Evolutionary conservation across 1,140 invertebrate species (phyloP), one percentile per base, ranked within the genome.

Genomic region (Macrocentrus cingulum): DNA sequence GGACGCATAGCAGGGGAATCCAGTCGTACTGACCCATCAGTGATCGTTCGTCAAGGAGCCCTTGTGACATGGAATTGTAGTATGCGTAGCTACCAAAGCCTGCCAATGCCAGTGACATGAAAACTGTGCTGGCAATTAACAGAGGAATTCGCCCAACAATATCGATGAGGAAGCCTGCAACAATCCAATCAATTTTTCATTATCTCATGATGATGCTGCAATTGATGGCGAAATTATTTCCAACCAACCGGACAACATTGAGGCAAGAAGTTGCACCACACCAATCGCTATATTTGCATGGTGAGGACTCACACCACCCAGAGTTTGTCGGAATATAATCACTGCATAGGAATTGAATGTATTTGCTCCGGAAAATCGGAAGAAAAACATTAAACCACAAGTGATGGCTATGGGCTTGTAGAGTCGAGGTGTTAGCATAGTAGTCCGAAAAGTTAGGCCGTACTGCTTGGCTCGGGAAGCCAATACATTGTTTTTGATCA

Each of bases 281-380:
- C 87, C 89, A 1, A 89, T 88, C 11, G 89, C 87, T 34, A 92
- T 89, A 0, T 90, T 90, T 1, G 88, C 90, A 23, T 85, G 84
- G 64, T 92, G 90, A n/a, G 90, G 89, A 72, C 90, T 90, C 76
- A 91, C 88, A 6, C 84, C 87, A 37, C 85, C 85, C 56, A 91
- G 86, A 0, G 88, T 90, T 73, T 91, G 85, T 46, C 85, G 84
- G 66, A 92, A 91, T 66, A 91, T 89, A 36, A 86, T 84, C 1
- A 91, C 90, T 11, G 90, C 89, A 72, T 92, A 92, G 70, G 90
- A 91, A 73, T 85, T 90, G 74, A 92, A 92, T 11, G 90, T 86
- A 63, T 91, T 89, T 9, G 89, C 88, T 8, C 90, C 91, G 50
- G 88, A 90, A 66, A 92, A 92, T 51, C 88, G 81, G 66, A 91